phyloP scores from a whole-genome alignment of 2,888 invertebrate genomes.

The Mimachlamys varia region DNA sequence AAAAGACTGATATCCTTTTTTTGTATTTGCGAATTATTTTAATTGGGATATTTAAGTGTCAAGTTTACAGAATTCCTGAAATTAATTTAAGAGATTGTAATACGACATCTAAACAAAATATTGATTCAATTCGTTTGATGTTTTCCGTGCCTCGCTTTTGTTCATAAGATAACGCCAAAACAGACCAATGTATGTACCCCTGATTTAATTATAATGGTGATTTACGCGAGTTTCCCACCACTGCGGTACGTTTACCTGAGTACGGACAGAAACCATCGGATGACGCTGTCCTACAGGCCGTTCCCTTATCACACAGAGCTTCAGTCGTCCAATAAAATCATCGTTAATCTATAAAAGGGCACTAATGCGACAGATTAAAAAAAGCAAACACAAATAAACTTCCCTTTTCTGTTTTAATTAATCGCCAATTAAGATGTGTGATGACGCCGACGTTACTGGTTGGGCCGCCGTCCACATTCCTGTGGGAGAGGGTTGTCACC shows the following conservation, averaged over 20 bases:
- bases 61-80: no score
- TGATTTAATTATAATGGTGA: not conserved
- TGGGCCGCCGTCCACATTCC: constrained; percentile 4
- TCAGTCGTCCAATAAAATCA: constrained; percentile 17
- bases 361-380: constrained; percentile 32
- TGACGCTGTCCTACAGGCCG: not conserved
- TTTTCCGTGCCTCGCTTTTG: not conserved
- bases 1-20: not conserved
- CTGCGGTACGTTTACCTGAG: not conserved
- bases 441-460: constrained; percentile 12
- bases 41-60: not conserved
- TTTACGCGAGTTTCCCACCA: not conserved
- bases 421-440: constrained; percentile 34
- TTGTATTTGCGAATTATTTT: not conserved
- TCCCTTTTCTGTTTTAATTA: constrained; percentile 34
- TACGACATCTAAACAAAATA: not conserved
- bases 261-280: not conserved
- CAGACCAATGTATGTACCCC: not conserved
- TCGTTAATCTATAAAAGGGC: constrained; percentile 31
- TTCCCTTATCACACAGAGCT: not conserved
- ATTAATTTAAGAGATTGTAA: not conserved
- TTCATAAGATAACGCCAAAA: not conserved
- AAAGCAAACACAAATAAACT: constrained; percentile 36
- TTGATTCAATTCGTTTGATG: not conserved
- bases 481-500: not conserved